Evolutionary conservation across 2,797 vertebrate genomes (phyloP).

Genomic region (Protosalanx chinensis): DNA sequence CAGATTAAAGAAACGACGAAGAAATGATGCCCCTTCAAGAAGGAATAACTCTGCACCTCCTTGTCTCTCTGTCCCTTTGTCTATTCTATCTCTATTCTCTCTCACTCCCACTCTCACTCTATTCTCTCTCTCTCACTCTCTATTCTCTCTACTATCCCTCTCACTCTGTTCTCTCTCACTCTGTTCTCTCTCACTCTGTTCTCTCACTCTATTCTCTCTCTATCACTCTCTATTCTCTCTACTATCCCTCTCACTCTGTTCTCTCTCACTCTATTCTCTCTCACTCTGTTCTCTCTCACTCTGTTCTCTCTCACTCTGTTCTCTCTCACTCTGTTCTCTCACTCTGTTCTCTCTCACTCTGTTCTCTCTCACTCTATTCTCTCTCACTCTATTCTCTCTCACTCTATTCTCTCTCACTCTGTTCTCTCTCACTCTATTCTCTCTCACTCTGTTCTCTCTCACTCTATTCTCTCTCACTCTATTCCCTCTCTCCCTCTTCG

Average conservation of each 20-base stretch:
- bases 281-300: constrained; percentile 39
- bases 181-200: neutral
- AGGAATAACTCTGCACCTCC: neutral
- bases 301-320: neutral
- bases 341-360: constrained; percentile 54
- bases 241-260: neutral
- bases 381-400: neutral
- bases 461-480: too few relatives aligned
- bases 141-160: neutral
- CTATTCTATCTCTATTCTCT: too few relatives aligned
- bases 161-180: constrained; percentile 7
- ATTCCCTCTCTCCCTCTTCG: constrained; percentile 53
- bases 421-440: neutral
- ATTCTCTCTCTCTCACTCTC: constrained; percentile 40
- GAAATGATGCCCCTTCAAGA: neutral
- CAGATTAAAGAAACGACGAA: neutral
- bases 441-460: too few relatives aligned
- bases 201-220: constrained; percentile 2
- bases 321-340: neutral
- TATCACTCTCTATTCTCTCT: constrained; percentile 32
- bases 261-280: too few relatives aligned
- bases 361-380: too few relatives aligned
- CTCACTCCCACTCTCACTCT: neutral
- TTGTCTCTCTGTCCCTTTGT: neutral
- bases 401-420: neutral